Evolutionary conservation across 1,140 invertebrate species (phyloP).

Genomic region (Scaptomyza montana): DNA sequence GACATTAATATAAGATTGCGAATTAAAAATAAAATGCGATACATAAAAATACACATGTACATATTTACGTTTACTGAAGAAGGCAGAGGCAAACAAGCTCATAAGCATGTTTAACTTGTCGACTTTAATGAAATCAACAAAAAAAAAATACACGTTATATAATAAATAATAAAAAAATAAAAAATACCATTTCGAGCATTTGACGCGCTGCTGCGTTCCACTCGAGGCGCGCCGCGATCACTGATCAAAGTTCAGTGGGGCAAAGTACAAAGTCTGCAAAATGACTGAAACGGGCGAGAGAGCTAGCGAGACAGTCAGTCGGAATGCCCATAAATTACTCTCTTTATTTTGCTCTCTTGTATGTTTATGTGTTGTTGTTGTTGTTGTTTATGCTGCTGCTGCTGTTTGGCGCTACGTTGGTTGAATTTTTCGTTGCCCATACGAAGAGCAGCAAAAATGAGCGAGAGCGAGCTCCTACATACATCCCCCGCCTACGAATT

Average conservation of each 20-base stretch:
- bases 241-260: conserved; percentile 81
- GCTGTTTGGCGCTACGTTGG: conserved; percentile 32
- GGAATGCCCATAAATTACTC: neutral
- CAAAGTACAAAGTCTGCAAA: conserved; percentile 83
- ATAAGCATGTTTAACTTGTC: conserved; percentile 38
- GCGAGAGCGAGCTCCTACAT: conserved; percentile 6
- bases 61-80: too few relatives aligned
- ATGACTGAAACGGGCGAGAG: conserved; percentile 43
- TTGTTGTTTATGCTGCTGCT: too few relatives aligned
- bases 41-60: neutral
- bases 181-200: conserved; percentile 28
- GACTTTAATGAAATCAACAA: conserved; percentile 44
- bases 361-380: conserved; percentile 21
- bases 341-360: neutral
- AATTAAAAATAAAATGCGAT: conserved; percentile 48
- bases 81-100: conserved; percentile 28
- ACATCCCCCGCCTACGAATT: neutral
- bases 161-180: neutral
- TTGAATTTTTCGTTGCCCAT: conserved; percentile 56
- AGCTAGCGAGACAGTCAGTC: neutral
- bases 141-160: conserved; percentile 35
- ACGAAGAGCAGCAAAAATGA: conserved; percentile 19
- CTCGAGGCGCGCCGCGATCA: conserved; percentile 27
- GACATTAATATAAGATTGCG: conserved; percentile 31
- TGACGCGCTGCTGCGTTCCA: conserved; percentile 40